Evolutionary conservation across 2,113 vertebrate genomes (phyloP).

Genomic region (Xiphophorus couchianus): DNA sequence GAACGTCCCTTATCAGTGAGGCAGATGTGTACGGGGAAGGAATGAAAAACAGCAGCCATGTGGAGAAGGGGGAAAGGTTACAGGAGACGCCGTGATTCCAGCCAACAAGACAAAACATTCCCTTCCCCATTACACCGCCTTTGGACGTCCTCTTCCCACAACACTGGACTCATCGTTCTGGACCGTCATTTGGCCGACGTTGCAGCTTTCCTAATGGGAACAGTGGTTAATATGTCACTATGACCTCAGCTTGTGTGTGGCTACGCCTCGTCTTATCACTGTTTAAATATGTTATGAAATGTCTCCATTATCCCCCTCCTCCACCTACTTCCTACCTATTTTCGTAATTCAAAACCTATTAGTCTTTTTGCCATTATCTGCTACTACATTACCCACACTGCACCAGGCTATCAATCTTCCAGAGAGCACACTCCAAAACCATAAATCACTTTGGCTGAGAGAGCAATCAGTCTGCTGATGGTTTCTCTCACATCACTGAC

Average conservation of each 20-base stretch:
- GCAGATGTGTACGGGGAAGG: slow-evolving; percentile 47
- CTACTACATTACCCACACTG: slow-evolving; percentile 71
- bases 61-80: slow-evolving; percentile 51
- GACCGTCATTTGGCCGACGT: slow-evolving; percentile 21
- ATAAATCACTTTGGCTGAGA: slow-evolving; percentile 63
- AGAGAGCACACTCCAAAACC: slow-evolving; percentile 40
- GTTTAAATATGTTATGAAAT: slow-evolving; percentile 14
- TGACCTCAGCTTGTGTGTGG: slow-evolving; percentile 11
- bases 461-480: slow-evolving; percentile 64
- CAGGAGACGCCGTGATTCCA: slow-evolving; percentile 18
- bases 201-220: slow-evolving; percentile 32
- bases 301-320: neutral
- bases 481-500: slow-evolving; percentile 42
- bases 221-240: slow-evolving; percentile 27
- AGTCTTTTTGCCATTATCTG: slow-evolving; percentile 51
- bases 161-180: slow-evolving; percentile 32
- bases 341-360: slow-evolving; percentile 36
- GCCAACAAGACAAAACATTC: slow-evolving; percentile 60
- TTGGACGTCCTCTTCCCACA: slow-evolving; percentile 33
- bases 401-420: slow-evolving; percentile 67
- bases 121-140: slow-evolving; percentile 7
- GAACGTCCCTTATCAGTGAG: slow-evolving; percentile 54
- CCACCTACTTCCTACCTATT: neutral
- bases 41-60: slow-evolving; percentile 60
- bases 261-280: neutral